phyloP scores from a whole-genome alignment of 2,113 vertebrate species.

The Pygoscelis adeliae region DNA sequence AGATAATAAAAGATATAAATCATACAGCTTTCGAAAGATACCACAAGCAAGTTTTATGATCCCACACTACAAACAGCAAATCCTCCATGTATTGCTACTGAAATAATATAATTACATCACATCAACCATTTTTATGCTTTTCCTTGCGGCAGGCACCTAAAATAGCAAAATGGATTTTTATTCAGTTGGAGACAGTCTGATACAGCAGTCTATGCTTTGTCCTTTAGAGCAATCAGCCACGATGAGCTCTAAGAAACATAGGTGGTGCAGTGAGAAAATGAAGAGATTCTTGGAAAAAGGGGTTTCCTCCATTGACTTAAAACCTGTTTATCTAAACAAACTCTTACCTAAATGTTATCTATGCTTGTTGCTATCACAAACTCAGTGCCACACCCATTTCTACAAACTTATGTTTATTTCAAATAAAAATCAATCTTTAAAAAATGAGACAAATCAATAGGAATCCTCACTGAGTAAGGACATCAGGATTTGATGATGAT shows the following conservation, averaged over 20 bases:
- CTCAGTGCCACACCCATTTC: neutral
- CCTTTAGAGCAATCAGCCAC: neutral
- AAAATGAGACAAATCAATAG: neutral
- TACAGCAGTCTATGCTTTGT: neutral
- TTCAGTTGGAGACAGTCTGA: neutral
- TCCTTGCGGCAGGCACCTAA: neutral
- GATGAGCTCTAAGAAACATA: neutral
- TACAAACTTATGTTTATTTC: neutral
- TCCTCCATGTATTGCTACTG: neutral
- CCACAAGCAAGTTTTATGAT: constrained; percentile 2
- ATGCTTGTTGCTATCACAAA: neutral
- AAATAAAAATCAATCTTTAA: neutral
- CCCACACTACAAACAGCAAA: neutral
- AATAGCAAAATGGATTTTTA: neutral
- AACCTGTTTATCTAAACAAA: neutral
- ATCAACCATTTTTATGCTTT: constrained; percentile 40
- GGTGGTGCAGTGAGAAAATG: neutral
- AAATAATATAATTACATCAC: constrained; percentile 42
- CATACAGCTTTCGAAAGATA: neutral
- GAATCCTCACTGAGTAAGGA: neutral
- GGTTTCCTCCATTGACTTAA: neutral
- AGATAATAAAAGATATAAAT: constrained; percentile 43
- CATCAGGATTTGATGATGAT: neutral
- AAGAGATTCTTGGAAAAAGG: neutral
- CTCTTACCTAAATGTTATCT: neutral